phyloP scores from a whole-genome alignment of 1,140 invertebrate species.

The Scylla paramamosain region DNA sequence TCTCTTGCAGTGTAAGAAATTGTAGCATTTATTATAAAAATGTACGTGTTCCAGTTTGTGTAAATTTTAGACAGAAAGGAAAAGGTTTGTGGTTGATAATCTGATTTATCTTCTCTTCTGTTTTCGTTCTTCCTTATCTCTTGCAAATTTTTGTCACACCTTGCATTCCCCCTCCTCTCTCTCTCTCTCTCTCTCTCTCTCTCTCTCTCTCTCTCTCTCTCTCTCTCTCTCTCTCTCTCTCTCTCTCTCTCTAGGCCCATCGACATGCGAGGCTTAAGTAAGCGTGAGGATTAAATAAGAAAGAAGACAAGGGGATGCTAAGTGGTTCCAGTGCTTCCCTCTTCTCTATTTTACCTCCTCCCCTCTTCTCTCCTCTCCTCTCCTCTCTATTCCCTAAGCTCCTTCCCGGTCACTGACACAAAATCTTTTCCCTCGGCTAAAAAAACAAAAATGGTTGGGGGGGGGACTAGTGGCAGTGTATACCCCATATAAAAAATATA shows the following conservation, averaged over 20 bases:
- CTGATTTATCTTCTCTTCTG: too few species aligned
- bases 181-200: background rate
- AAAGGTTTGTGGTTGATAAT: too few species aligned
- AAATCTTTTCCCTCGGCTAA: background rate
- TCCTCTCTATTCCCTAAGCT: background rate
- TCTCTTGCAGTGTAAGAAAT: too few species aligned
- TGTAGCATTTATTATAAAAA: too few species aligned
- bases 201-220: slow-evolving; percentile 4
- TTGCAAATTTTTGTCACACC: too few species aligned
- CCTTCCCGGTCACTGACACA: slow-evolving; percentile 18
- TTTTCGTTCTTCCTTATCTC: too few species aligned
- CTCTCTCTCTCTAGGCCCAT: slow-evolving; percentile 1
- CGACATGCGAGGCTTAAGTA: background rate
- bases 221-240: slow-evolving; percentile 20
- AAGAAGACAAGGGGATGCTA: background rate
- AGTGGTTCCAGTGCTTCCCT: background rate
- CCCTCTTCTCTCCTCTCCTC: background rate
- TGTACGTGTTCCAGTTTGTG: too few species aligned
- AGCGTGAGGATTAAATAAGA: background rate
- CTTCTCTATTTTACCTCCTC: background rate
- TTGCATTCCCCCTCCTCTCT: background rate
- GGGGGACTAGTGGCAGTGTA: background rate
- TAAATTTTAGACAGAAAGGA: too few species aligned
- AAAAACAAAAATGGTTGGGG: background rate
- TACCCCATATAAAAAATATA: background rate